These are phyloP conservation scores for Meloidogyne floridensis DNA, from an alignment of 1,140 invertebrate species.

Conservation along the genomic window DNA sequence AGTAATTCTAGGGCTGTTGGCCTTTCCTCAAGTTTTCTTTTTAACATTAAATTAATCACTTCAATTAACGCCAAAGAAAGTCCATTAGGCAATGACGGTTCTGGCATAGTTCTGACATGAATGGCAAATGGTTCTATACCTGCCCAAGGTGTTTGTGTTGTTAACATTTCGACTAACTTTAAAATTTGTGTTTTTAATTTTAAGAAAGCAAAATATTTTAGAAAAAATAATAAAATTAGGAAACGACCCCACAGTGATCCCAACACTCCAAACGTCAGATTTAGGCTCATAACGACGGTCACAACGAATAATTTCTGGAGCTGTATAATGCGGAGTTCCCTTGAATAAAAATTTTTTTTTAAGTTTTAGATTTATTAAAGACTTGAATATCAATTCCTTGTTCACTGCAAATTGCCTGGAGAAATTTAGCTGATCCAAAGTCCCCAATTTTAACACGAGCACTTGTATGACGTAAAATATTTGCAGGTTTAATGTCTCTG, in stretches of 20 bases:
- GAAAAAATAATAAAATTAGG: not conserved
- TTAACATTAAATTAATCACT: not conserved
- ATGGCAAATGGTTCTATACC: slow-evolving; percentile 36
- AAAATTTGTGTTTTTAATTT: slow-evolving; percentile 4
- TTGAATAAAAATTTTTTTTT: not conserved
- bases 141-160: slow-evolving; percentile 43
- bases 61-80: not conserved
- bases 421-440: slow-evolving; percentile 50
- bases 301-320: slow-evolving; percentile 44
- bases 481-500: slow-evolving; percentile 54
- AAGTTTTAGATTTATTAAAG: not conserved
- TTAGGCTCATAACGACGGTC: slow-evolving; percentile 44
- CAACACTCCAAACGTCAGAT: slow-evolving; percentile 51
- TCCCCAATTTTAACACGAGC: slow-evolving; percentile 51
- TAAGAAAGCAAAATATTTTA: not conserved
- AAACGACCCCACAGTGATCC: slow-evolving; percentile 32
- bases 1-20: not conserved
- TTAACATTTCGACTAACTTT: slow-evolving; percentile 47
- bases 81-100: not conserved
- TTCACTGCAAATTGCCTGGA: slow-evolving; percentile 53
- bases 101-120: not conserved
- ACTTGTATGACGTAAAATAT: slow-evolving; percentile 45
- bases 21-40: not conserved
- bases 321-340: slow-evolving; percentile 48
- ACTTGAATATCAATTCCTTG: slow-evolving; percentile 47